Percentiles rank a stretch among this genome's conserved stretches.
These are phyloP conservation scores for Parochlus steinenii DNA, from an alignment of 2,888 invertebrate species.

Conservation along the genomic window DNA sequence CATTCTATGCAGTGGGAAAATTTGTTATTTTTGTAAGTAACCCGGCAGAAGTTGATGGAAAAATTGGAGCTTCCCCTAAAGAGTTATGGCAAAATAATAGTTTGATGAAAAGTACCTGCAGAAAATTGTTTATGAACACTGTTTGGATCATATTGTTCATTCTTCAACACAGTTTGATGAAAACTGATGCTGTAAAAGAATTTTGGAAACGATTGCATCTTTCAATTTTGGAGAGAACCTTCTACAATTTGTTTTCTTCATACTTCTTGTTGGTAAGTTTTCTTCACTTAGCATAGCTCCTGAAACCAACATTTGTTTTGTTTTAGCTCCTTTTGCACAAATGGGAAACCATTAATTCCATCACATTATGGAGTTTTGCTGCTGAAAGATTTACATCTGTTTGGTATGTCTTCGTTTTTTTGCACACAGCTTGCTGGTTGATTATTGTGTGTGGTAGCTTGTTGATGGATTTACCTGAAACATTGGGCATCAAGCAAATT, in stretches of 20 bases:
- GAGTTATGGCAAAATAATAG: slow-evolving; percentile 25
- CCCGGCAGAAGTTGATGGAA: slow-evolving; percentile 24
- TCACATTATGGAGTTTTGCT: slow-evolving; percentile 38
- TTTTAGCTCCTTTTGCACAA: slow-evolving; percentile 32
- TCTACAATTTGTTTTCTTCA: slow-evolving; percentile 32
- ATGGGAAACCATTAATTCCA: slow-evolving; percentile 34
- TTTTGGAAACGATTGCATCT: slow-evolving; percentile 29
- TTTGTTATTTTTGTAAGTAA: slow-evolving; percentile 38
- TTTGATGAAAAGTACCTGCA: slow-evolving; percentile 25
- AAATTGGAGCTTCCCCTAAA: slow-evolving; percentile 16
- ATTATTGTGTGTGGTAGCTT: slow-evolving; percentile 42
- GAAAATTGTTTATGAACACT: slow-evolving; percentile 30
- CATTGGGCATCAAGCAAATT: slow-evolving; percentile 43
- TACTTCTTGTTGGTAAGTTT: slow-evolving; percentile 1
- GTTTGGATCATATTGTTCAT: slow-evolving; percentile 35
- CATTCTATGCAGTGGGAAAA: slow-evolving; percentile 35
- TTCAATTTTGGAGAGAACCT: slow-evolving; percentile 29
- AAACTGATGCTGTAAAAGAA: slow-evolving; percentile 31
- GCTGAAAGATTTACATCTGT: slow-evolving; percentile 27
- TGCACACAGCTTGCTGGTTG: slow-evolving; percentile 38
- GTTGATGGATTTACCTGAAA: slow-evolving; percentile 42
- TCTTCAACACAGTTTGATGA: slow-evolving; percentile 40
- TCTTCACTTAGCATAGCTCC: slow-evolving; percentile 8
- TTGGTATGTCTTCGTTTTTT: slow-evolving; percentile 32
- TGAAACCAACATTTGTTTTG: slow-evolving; percentile 19